Evolutionary conservation across 2,113 vertebrate species (phyloP).

Genomic region (Haemorhous mexicanus): DNA sequence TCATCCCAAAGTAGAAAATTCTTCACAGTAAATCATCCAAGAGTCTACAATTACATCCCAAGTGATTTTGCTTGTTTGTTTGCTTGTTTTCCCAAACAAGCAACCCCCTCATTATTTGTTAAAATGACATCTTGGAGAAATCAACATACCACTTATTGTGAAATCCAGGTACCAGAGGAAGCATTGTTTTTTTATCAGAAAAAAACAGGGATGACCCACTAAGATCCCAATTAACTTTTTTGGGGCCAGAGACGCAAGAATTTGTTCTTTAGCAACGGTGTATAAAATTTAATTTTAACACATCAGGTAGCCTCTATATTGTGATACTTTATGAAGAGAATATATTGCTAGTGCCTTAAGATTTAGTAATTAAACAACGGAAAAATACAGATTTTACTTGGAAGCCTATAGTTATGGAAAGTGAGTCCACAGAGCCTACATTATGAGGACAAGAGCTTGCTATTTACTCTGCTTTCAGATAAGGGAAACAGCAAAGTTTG

Average conservation of each 20-base stretch:
- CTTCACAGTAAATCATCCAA: background rate
- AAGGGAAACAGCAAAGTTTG: background rate
- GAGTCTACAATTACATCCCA: background rate
- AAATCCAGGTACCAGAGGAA: background rate
- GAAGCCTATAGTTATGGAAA: background rate
- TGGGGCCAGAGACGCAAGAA: background rate
- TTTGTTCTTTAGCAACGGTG: background rate
- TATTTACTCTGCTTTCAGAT: background rate
- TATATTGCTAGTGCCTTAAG: background rate
- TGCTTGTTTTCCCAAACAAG: background rate
- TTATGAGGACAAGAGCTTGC: background rate
- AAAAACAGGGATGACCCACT: background rate
- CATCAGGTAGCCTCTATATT: background rate
- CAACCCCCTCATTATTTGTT: background rate
- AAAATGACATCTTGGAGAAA: background rate
- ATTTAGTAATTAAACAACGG: background rate
- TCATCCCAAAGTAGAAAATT: background rate
- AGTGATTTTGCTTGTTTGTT: background rate
- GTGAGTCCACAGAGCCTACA: background rate
- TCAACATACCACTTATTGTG: background rate
- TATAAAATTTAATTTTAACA: background rate
- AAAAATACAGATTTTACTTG: background rate
- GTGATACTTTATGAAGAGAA: background rate
- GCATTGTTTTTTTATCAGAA: rapidly evolving
- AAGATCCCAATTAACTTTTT: background rate